Evolutionary conservation across 2,113 vertebrate genomes (phyloP).

Genomic region (Albula goreensis): DNA sequence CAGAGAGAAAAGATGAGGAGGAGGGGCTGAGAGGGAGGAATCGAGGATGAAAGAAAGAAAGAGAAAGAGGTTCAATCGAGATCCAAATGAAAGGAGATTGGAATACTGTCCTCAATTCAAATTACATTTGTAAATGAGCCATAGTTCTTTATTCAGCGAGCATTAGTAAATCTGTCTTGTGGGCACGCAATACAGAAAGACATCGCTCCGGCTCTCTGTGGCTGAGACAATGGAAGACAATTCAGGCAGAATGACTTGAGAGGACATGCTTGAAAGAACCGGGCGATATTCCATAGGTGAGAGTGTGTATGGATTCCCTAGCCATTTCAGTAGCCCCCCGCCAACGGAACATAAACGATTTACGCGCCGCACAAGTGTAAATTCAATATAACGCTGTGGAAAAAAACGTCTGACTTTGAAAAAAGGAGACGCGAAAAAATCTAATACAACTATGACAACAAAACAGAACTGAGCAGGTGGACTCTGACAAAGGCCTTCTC

Average conservation of each 20-base stretch:
- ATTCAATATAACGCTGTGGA: not conserved
- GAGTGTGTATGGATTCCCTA: constrained; percentile 26
- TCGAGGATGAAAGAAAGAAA: constrained; percentile 32
- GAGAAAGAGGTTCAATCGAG: constrained; percentile 75
- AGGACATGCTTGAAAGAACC: constrained; percentile 14
- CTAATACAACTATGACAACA: not conserved
- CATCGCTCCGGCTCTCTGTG: constrained; percentile 16
- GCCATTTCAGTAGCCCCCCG: constrained; percentile 14
- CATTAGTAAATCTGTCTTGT: constrained; percentile 71
- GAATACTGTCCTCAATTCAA: constrained; percentile 83
- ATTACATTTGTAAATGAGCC: constrained; percentile 91
- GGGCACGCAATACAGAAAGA: constrained; percentile 33
- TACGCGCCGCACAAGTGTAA: not conserved
- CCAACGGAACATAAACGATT: not conserved
- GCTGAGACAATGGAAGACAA: constrained; percentile 12
- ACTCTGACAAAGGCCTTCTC: not conserved
- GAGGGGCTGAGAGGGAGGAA: constrained; percentile 32
- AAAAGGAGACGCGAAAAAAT: not conserved
- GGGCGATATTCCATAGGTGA: constrained; percentile 19
- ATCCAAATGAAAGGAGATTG: constrained; percentile 84
- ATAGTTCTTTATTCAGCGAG: constrained; percentile 75
- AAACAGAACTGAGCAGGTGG: not conserved
- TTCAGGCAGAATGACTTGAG: constrained; percentile 23
- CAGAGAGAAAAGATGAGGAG: constrained; percentile 59
- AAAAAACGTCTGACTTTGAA: not conserved